phyloP scores from a whole-genome alignment of 2,888 invertebrate species.

The Cistogaster globosa region DNA sequence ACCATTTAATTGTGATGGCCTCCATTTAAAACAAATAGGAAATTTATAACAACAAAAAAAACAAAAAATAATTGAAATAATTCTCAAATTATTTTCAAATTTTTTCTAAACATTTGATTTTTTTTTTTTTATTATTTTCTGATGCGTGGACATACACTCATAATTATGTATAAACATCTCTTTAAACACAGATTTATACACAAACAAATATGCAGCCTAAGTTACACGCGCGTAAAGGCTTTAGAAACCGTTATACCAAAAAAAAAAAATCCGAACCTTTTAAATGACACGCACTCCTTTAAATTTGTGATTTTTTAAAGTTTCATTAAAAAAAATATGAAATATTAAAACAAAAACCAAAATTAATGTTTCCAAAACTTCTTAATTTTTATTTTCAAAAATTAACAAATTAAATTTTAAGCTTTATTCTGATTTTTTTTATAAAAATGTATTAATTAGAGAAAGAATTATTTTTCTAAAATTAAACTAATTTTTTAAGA shows the following conservation, averaged over 20 bases:
- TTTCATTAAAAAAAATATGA: not conserved
- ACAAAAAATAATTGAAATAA: not conserved
- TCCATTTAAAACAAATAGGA: not conserved
- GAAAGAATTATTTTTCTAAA: not conserved
- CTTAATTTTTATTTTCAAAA: not conserved
- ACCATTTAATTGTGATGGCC: not conserved
- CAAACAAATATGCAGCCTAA: constrained; percentile 31
- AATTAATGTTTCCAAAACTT: not conserved
- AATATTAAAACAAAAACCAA: not conserved
- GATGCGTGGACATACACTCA: not conserved
- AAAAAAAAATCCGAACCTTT: constrained; percentile 25
- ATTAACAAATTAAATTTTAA: too few relatives aligned
- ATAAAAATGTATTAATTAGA: too few relatives aligned
- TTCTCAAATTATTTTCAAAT: not conserved
- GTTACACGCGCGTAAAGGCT: constrained; percentile 30
- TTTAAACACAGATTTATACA: not conserved
- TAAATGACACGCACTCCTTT: constrained; percentile 8
- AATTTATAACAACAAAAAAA: not conserved
- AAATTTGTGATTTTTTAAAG: not conserved
- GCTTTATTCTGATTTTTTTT: too few relatives aligned
- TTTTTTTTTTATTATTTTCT: not conserved
- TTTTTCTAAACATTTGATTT: not conserved
- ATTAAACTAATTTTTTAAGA: not conserved
- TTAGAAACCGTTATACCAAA: constrained; percentile 57
- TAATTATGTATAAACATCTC: not conserved